phyloP scores from a whole-genome alignment of 1,140 invertebrate species.

The Ptiloglossa arizonensis region DNA sequence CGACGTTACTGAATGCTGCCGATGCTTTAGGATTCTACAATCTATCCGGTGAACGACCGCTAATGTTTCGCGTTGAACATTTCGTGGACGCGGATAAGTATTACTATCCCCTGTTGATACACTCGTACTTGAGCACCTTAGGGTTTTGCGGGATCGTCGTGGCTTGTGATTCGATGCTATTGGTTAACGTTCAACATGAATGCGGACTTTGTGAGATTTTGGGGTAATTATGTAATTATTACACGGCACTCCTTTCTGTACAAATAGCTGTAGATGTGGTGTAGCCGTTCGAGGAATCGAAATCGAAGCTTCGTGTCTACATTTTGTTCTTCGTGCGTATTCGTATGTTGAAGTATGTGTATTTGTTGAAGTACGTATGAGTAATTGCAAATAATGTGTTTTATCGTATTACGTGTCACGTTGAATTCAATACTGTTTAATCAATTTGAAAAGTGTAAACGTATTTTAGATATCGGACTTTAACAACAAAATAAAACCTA shows the following conservation, averaged over 20 bases:
- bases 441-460: too few relatives aligned
- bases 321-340: too few relatives aligned
- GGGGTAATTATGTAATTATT: conserved; percentile 48
- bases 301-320: too few relatives aligned
- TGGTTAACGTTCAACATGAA: conserved; percentile 59
- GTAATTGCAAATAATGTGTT: too few relatives aligned
- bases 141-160: conserved; percentile 60
- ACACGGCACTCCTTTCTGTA: background rate
- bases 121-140: conserved; percentile 64
- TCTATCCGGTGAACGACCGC: conserved; percentile 1
- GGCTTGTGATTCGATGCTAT: conserved; percentile 60
- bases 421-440: too few relatives aligned
- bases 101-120: conserved; percentile 61
- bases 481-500: too few relatives aligned
- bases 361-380: too few relatives aligned
- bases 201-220: conserved; percentile 66
- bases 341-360: too few relatives aligned
- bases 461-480: too few relatives aligned
- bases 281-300: too few relatives aligned
- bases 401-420: too few relatives aligned
- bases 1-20: conserved; percentile 51
- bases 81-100: conserved; percentile 63
- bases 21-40: conserved; percentile 36
- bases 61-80: conserved; percentile 66
- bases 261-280: too few relatives aligned